These are phyloP conservation scores for Morpho achilles DNA, from an alignment of 2,888 invertebrate species.

Conservation along the genomic window DNA sequence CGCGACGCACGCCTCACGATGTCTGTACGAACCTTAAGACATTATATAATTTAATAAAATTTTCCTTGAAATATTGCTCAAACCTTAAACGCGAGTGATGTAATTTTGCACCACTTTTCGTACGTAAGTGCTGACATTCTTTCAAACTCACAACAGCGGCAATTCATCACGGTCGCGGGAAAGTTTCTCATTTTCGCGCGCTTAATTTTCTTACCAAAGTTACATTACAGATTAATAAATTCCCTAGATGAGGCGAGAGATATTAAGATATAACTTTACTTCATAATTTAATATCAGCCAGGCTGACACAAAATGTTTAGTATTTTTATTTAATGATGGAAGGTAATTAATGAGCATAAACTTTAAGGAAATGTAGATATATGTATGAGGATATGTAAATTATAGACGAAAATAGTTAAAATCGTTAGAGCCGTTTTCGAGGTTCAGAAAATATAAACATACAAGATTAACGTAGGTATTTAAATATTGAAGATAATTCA, in stretches of 20 bases:
- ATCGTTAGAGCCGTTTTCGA: too few relatives aligned
- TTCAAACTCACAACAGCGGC: conserved; percentile 51
- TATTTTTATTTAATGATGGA: background rate
- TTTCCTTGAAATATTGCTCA: conserved; percentile 15
- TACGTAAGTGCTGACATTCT: conserved; percentile 32
- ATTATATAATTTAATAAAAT: conserved; percentile 20
- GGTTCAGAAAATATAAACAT: too few relatives aligned
- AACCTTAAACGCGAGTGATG: conserved; percentile 20
- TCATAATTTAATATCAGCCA: too few relatives aligned
- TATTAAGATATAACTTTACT: conserved; percentile 1
- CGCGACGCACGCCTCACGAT: too few relatives aligned
- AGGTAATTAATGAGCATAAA: too few relatives aligned
- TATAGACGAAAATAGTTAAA: too few relatives aligned
- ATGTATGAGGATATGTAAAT: too few relatives aligned
- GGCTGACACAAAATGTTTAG: background rate
- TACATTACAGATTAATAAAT: conserved; percentile 25
- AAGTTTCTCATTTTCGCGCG: conserved; percentile 50
- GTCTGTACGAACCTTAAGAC: background rate
- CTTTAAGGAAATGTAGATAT: too few relatives aligned
- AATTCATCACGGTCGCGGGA: conserved; percentile 56
- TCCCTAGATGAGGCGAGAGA: conserved; percentile 5
- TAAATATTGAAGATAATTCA: too few relatives aligned
- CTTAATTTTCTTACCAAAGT: conserved; percentile 50
- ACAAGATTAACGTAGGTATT: too few relatives aligned
- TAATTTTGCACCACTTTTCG: conserved; percentile 22